Evolutionary conservation across 2,113 vertebrate species (phyloP).

Genomic region (Artemisiospiza belli): DNA sequence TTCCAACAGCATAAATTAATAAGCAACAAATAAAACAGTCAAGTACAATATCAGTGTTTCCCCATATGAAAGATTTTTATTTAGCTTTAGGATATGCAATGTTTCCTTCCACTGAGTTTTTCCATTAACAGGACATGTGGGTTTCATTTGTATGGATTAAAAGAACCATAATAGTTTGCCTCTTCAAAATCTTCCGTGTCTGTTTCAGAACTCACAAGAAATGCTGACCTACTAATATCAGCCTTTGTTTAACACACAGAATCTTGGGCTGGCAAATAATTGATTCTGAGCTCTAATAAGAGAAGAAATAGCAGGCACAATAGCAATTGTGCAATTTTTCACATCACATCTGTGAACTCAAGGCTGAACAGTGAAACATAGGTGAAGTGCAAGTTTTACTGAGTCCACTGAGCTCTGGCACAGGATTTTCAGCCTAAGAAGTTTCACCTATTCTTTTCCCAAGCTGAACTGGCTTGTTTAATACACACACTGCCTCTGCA

Average conservation of each 20-base stretch:
- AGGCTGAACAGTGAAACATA: not conserved
- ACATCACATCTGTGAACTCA: not conserved
- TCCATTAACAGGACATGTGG: slow-evolving; percentile 12
- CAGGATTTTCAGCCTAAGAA: not conserved
- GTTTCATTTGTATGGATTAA: slow-evolving; percentile 46
- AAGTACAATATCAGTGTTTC: not conserved
- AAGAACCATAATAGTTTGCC: slow-evolving; percentile 10
- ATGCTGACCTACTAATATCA: not conserved
- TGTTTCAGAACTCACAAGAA: not conserved
- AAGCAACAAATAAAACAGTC: slow-evolving; percentile 10
- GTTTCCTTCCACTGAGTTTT: slow-evolving; percentile 39
- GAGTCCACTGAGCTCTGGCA: not conserved
- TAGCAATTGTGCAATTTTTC: not conserved
- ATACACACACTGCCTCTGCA: not conserved
- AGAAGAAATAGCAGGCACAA: not conserved
- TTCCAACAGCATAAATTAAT: slow-evolving; percentile 5
- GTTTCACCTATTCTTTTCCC: not conserved
- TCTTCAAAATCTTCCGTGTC: not conserved
- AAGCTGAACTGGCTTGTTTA: not conserved
- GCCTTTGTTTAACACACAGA: not conserved
- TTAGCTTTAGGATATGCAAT: slow-evolving; percentile 32
- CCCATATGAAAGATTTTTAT: not conserved
- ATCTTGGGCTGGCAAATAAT: not conserved
- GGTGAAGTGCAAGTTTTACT: not conserved
- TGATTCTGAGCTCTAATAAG: not conserved